Conservation (phyloP, 1,140 invertebrate species). For the Drosophila sulfurigaster region DNA sequence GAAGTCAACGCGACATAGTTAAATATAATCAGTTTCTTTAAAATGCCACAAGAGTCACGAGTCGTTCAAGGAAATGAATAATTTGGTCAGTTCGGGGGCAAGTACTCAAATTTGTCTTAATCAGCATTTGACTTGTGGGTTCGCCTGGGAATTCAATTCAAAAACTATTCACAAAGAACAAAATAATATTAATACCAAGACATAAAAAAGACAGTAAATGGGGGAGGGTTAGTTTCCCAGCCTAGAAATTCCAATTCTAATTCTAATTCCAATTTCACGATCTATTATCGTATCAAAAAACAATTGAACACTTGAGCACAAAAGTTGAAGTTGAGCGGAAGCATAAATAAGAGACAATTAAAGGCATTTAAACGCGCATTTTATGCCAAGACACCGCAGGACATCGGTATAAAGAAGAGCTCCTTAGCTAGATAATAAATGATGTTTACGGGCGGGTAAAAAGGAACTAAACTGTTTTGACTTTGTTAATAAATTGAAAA, state of each 20-base stretch:
- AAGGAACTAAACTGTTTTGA: slow-evolving; percentile 77
- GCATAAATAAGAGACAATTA: slow-evolving; percentile 81
- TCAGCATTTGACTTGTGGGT: slow-evolving; percentile 44
- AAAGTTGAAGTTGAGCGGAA: slow-evolving; percentile 45
- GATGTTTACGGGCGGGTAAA: slow-evolving; percentile 39
- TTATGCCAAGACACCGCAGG: slow-evolving; percentile 66
- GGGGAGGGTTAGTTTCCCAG: not conserved
- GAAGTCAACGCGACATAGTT: slow-evolving; percentile 40
- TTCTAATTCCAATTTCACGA: slow-evolving; percentile 52
- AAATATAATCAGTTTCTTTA: slow-evolving; percentile 38
- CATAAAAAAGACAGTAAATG: slow-evolving; percentile 1
- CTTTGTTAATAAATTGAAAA: slow-evolving; percentile 83
- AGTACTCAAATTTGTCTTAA: slow-evolving; percentile 71
- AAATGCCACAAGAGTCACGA: slow-evolving; percentile 40
- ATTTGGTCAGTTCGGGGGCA: slow-evolving; percentile 50
- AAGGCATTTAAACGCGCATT: slow-evolving; percentile 75
- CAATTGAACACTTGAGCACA: slow-evolving; percentile 19
- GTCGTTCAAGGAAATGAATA: slow-evolving; percentile 69
- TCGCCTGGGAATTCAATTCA: slow-evolving; percentile 15
- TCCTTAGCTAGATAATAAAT: slow-evolving; percentile 71
- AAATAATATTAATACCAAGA: not conserved
- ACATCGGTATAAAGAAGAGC: slow-evolving; percentile 46
- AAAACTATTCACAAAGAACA: slow-evolving; percentile 7
- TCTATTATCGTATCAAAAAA: slow-evolving; percentile 56
- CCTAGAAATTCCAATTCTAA: slow-evolving; percentile 2